phyloP scores from a whole-genome alignment of 2,797 vertebrate species.

The Hydrocynus forskahlii region DNA sequence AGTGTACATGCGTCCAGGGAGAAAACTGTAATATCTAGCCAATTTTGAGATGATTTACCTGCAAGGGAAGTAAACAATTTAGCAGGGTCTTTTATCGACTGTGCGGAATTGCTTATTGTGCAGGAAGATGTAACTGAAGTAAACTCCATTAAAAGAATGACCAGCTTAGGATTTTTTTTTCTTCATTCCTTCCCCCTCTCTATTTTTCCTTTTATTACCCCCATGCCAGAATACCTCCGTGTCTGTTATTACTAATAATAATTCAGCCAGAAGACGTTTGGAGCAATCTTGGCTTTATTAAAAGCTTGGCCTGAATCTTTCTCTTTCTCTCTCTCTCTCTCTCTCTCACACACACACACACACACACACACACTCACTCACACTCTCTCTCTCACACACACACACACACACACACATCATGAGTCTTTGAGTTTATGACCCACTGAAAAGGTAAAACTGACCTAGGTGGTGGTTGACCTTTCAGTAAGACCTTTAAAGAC shows the following conservation, averaged over 20 bases:
- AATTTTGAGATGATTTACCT: conserved; percentile 79
- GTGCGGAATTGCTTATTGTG: conserved; percentile 70
- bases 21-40: conserved; percentile 72
- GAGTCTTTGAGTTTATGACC: neutral
- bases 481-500: neutral
- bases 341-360: neutral
- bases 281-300: conserved; percentile 59
- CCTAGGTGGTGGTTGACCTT: conserved; percentile 17
- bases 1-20: conserved; percentile 66
- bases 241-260: conserved; percentile 66
- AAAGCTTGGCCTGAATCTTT: conserved; percentile 48
- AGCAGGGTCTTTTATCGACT: conserved; percentile 70
- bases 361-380: neutral
- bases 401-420: no score
- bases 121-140: conserved; percentile 66
- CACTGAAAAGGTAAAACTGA: neutral
- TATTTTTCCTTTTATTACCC: conserved; percentile 68
- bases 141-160: conserved; percentile 70
- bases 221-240: conserved; percentile 58
- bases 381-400: neutral
- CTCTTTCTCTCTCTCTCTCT: neutral
- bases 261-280: conserved; percentile 63
- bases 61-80: conserved; percentile 75
- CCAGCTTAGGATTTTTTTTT: conserved; percentile 44
- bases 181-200: conserved; percentile 10